Evolutionary conservation across 1,140 invertebrate genomes (phyloP), one percentile per base, ranked within the genome.

Genomic region (Drosophila albomicans): DNA sequence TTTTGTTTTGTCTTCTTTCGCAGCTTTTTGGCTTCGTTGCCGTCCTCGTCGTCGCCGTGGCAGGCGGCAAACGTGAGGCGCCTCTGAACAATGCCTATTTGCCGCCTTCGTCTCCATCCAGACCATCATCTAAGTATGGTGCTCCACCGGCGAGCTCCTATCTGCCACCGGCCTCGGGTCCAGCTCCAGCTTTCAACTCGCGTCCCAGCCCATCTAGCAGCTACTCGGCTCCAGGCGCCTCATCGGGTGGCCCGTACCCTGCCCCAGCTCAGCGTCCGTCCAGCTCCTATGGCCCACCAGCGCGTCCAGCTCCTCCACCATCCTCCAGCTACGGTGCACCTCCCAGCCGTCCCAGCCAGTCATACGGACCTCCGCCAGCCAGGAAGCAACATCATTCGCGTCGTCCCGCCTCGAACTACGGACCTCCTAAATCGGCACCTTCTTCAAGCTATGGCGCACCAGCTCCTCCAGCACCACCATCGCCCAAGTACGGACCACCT

Each of bases 381-480:
- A 70, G 78, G 49, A 87, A 87, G 38, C 70, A 79, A 32, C 70
- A 79, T 6, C 77, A 77, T 1, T 57, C 75, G 1, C 84, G 84
- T 20, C 84, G 82, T 15, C 92, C 94, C 7, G 91, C 93, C 41
- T 76, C 79, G 3, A 92, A 64, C 51, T 92, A 89, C 35, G 92
- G 87, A 25, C 78, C 86, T 8, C 91, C 92, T 0, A 87, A 87
- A 45, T 82, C 91, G 49, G 65, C 79, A 3, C 90, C 91, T 45
- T 77, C 71, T 20, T 71, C 78, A 2, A 93, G 74, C 51, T 94
- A 94, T 65, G 94, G 94, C 0, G 91, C 93, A 0, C 94, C 94
- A 45, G 92, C 92, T 62, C 80, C 79, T 1, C 93, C 94, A 5
- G 43, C 77, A 54, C 67, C 71, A 54, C 88, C 92, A n/a, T 93